These are phyloP conservation scores for Limanda limanda DNA, from an alignment of 2,113 vertebrate species.

Conservation along the genomic window DNA sequence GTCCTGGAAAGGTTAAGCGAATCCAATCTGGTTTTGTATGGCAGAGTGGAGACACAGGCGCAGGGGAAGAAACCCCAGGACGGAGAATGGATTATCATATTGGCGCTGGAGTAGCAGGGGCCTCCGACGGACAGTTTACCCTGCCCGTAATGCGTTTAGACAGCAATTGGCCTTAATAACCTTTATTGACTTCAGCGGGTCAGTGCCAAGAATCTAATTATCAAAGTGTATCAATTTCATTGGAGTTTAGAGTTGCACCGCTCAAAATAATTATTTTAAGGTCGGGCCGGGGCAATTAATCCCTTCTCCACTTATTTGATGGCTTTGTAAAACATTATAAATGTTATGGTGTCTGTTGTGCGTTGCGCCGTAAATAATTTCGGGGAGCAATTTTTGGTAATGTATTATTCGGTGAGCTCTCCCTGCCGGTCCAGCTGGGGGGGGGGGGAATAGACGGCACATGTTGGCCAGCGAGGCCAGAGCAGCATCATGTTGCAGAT, in stretches of 20 bases:
- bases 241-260: slow-evolving; percentile 87
- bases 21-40: slow-evolving; percentile 89
- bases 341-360: slow-evolving; percentile 81
- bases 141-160: slow-evolving; percentile 85
- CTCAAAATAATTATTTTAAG: slow-evolving; percentile 90
- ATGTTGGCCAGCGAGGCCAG: slow-evolving; percentile 46
- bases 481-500: slow-evolving; percentile 56
- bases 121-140: slow-evolving; percentile 87
- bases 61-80: slow-evolving; percentile 81
- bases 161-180: slow-evolving; percentile 93
- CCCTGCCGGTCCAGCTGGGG: slow-evolving; percentile 17
- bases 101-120: slow-evolving; percentile 86
- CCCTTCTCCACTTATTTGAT: slow-evolving; percentile 87
- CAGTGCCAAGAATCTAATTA: slow-evolving; percentile 92
- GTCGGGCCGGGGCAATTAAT: slow-evolving; percentile 88
- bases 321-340: slow-evolving; percentile 88
- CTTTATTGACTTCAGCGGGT: slow-evolving; percentile 91
- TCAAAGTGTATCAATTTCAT: slow-evolving; percentile 95
- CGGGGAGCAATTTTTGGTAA: slow-evolving; percentile 48
- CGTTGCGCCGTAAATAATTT: slow-evolving; percentile 75
- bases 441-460: slow-evolving; percentile 13
- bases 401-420: slow-evolving; percentile 48
- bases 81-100: slow-evolving; percentile 87
- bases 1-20: slow-evolving; percentile 89
- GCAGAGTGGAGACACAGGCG: slow-evolving; percentile 85